Evolutionary conservation across 53 echinoderm and acorn worm species (phyloP).

Genomic region (Paelopatides confundens): DNA sequence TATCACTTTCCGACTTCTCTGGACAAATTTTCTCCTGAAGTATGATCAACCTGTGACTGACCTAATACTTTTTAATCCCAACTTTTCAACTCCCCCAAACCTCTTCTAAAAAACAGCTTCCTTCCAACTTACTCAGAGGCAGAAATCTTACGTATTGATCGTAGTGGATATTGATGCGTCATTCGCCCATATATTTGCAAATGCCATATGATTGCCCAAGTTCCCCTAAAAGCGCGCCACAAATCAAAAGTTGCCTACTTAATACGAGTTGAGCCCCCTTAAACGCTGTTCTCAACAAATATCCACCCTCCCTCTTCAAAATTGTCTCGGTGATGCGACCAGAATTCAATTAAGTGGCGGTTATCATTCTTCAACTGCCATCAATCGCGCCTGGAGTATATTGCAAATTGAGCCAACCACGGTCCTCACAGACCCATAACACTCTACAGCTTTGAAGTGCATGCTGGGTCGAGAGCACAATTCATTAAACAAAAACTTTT

Average conservation of each 20-base stretch:
- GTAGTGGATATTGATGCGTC: conserved; percentile 44
- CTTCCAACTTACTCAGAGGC: not conserved
- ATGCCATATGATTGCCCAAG: conserved; percentile 48
- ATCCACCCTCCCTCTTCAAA: conserved; percentile 40
- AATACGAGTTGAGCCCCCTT: conserved; percentile 55
- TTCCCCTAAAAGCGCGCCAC: conserved; percentile 46
- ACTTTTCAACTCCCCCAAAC: conserved; percentile 16
- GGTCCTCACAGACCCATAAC: not conserved
- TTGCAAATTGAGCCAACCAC: not conserved
- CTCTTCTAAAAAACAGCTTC: not conserved
- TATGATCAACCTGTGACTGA: not conserved
- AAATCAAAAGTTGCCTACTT: conserved; percentile 44
- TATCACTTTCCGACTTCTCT: conserved; percentile 16
- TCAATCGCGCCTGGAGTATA: conserved; percentile 31
- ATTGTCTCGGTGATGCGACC: conserved; percentile 15
- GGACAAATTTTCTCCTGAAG: not conserved
- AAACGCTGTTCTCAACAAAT: conserved; percentile 12
- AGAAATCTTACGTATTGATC: conserved; percentile 37
- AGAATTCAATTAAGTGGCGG: conserved; percentile 19
- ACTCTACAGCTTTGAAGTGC: too few relatives aligned
- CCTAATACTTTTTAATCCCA: conserved; percentile 20
- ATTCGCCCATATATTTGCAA: conserved; percentile 27
- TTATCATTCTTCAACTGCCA: conserved; percentile 6
- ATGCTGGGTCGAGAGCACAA: too few relatives aligned
- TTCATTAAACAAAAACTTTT: conserved; percentile 10